Evolutionary conservation across 2,888 invertebrate genomes (phyloP).

Genomic region (Caprella mutica): DNA sequence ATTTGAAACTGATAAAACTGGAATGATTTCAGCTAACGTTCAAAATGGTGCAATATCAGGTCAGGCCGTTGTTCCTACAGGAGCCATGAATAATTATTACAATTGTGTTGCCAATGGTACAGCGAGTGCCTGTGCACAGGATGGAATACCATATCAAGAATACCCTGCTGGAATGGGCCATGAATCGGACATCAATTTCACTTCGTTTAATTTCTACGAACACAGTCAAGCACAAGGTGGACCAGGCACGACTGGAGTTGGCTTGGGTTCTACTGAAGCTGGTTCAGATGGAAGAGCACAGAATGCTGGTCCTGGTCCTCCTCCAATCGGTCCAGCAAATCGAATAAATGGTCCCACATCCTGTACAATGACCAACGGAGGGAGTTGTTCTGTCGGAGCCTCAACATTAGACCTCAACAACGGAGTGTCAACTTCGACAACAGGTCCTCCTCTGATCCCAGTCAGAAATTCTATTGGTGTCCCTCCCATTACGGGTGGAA

Average conservation of each 20-base stretch:
- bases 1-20: conserved; percentile 28
- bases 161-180: conserved; percentile 17
- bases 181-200: conserved; percentile 35
- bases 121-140: background rate
- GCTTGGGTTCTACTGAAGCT: conserved; percentile 15
- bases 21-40: conserved; percentile 16
- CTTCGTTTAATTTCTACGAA: conserved; percentile 35
- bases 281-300: background rate
- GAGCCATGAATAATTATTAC: conserved; percentile 14
- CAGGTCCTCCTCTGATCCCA: background rate
- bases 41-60: conserved; percentile 15
- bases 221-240: too few relatives aligned
- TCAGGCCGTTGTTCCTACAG: conserved; percentile 15
- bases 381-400: background rate
- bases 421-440: background rate
- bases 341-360: conserved; percentile 23
- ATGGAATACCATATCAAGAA: conserved; percentile 17
- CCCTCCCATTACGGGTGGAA: conserved; percentile 21
- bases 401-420: too few relatives aligned
- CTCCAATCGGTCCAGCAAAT: too few relatives aligned
- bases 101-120: conserved; percentile 13
- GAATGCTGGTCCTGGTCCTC: conserved; percentile 9
- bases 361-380: conserved; percentile 3
- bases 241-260: conserved; percentile 3
- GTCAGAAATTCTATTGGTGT: conserved; percentile 3